Base-by-base conservation (phyloP, 2,113 vertebrate species). In the Coptodon bakossiorum region DNA sequence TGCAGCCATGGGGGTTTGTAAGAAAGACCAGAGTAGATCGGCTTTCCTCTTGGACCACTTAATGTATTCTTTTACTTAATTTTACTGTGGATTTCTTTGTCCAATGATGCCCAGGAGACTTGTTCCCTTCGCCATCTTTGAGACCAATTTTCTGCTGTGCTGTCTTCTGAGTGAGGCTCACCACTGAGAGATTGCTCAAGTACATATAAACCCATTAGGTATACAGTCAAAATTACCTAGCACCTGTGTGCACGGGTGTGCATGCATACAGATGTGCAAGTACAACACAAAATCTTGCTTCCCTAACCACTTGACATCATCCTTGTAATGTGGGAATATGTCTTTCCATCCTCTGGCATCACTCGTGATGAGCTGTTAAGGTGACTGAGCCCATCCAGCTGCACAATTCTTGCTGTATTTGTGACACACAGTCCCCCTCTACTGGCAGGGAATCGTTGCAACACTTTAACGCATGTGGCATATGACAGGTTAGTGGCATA, bases 351-450 rank as follows among this genome's bases (percentile, higher is more conserved):
- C 56, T 81, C 54, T 84, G 73, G 54, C 80, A 3, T 86, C 78
- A 38, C 52, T 85, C 24, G 8, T 84, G 88, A 88, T 40, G 76
- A 88, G 50, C 86, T 93, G 88, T 86, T 73, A 56, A 53, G 43
- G 76, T 52, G 10, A 43, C 40, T 36, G 63, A 57, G 27, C 13
- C 16, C 13, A 84, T 2, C 4, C 81, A 79, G 43, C 38, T 22
- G 52, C 36, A 22, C 4, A 4, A 31, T 50, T 5, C n/a, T 9
- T 9, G 85, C 83, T 59, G 9, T 9, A 40, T 93, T 63, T 48
- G 56, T 36, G 89, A 61, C 66, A 61, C 88, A 40, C 56, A 6
- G 87, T 81, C 93, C 79, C 95, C 95, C 93, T 86, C 93, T 94
- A 71, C 79, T 93, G 94, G 91, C 40, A 2, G 13, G 31, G 12